Evolutionary conservation across 2,888 invertebrate species (phyloP).

Genomic region (Ochropleura leucogaster): DNA sequence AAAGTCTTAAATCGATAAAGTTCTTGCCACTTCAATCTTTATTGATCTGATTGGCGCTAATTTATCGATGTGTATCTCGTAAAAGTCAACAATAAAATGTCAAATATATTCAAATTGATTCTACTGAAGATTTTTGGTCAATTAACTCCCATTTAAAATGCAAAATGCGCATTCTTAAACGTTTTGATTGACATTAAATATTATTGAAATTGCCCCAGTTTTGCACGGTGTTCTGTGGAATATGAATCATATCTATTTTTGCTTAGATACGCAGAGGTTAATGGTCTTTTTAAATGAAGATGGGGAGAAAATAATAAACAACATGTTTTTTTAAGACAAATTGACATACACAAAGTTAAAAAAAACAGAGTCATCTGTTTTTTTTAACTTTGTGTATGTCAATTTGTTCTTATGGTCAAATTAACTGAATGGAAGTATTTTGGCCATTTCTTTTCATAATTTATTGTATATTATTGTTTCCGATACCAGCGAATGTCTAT

Average conservation of each 20-base stretch:
- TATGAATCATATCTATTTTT: conserved; percentile 27
- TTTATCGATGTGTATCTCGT: conserved; percentile 52
- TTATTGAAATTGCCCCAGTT: conserved; percentile 26
- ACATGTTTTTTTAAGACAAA: no score
- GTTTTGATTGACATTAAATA: conserved; percentile 37
- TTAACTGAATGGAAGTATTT: no score
- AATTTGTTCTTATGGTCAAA: no score
- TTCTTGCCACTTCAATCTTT: conserved; percentile 24
- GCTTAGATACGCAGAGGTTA: background rate
- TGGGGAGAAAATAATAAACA: background rate
- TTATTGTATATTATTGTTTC: no score
- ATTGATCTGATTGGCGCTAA: conserved; percentile 40
- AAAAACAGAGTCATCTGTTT: no score
- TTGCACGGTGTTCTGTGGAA: background rate
- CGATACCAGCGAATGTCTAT: no score
- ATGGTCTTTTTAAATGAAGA: background rate
- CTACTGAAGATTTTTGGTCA: conserved; percentile 37
- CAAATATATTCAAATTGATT: conserved; percentile 50
- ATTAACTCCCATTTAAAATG: conserved; percentile 48
- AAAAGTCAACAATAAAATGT: conserved; percentile 57
- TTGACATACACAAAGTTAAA: background rate
- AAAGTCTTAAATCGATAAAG: conserved; percentile 21
- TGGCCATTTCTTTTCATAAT: no score
- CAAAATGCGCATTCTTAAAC: conserved; percentile 23
- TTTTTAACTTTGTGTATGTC: no score